Conservation (phyloP, 1,140 invertebrate genomes). For the Pteromalus puparum region DNA sequence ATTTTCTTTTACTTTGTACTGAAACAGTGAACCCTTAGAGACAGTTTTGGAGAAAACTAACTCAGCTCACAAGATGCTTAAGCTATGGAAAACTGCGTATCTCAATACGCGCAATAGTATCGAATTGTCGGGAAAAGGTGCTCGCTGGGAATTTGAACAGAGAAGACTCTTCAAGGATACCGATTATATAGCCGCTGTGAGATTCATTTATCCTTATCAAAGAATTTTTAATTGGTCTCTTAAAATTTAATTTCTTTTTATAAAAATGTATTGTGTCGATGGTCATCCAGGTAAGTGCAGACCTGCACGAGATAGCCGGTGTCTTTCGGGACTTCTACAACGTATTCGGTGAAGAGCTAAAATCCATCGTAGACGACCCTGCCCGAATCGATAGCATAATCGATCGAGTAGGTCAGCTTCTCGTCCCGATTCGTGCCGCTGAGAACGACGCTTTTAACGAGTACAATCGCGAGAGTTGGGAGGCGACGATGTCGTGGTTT, state of each 20-base stretch:
- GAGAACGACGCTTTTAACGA: slow-evolving; percentile 89
- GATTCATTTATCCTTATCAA: not conserved
- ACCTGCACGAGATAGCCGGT: slow-evolving; percentile 83
- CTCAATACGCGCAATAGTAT: slow-evolving; percentile 85
- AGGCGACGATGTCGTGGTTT: slow-evolving; percentile 85
- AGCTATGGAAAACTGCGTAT: slow-evolving; percentile 85
- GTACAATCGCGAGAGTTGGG: slow-evolving; percentile 88
- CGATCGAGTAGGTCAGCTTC: slow-evolving; percentile 82
- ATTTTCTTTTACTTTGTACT: not conserved
- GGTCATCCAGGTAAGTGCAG: slow-evolving; percentile 79
- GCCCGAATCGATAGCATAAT: slow-evolving; percentile 89
- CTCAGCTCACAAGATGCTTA: slow-evolving; percentile 81
- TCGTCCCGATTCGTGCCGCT: slow-evolving; percentile 83
- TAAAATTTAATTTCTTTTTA: too few species aligned
- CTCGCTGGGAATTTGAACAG: slow-evolving; percentile 93
- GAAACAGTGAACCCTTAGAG: slow-evolving; percentile 73
- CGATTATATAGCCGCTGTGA: slow-evolving; percentile 82
- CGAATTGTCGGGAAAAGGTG: slow-evolving; percentile 87
- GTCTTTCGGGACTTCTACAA: slow-evolving; percentile 91
- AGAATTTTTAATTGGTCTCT: not conserved
- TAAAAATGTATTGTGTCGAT: not conserved
- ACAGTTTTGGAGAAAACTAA: slow-evolving; percentile 76
- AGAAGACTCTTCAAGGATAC: slow-evolving; percentile 86
- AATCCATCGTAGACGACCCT: slow-evolving; percentile 89
- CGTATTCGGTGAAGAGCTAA: slow-evolving; percentile 90